phyloP scores from a whole-genome alignment of 1,140 invertebrate species.

The Oncopeltus fasciatus region DNA sequence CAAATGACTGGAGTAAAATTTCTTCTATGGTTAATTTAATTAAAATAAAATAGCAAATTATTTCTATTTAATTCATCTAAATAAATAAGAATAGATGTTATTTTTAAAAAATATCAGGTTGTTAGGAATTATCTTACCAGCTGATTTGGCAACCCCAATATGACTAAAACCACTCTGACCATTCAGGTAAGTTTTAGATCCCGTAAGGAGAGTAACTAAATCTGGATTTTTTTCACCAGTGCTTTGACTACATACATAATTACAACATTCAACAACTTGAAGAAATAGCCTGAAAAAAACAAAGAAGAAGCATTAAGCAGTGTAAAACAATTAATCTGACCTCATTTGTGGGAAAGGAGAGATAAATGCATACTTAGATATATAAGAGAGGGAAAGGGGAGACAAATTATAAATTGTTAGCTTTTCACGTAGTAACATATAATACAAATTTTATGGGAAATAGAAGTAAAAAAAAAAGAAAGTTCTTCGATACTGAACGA shows the following conservation, averaged over 20 bases:
- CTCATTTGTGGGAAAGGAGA: not conserved
- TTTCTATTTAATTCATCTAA: too few species aligned
- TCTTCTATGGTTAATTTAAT: too few species aligned
- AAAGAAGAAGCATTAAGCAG: too few species aligned
- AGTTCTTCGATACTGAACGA: too few species aligned
- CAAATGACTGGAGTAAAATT: not conserved
- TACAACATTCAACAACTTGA: slow-evolving; percentile 53
- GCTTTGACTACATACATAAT: slow-evolving; percentile 47
- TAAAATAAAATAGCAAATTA: too few species aligned
- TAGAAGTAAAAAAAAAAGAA: too few species aligned
- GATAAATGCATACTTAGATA: not conserved
- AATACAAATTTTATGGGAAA: too few species aligned
- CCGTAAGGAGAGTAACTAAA: slow-evolving; percentile 43
- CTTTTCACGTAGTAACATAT: too few species aligned
- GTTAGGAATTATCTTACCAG: slow-evolving; percentile 32
- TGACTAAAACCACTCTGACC: slow-evolving; percentile 32
- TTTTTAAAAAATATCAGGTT: not conserved
- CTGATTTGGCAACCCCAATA: slow-evolving; percentile 39
- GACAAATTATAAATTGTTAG: too few species aligned
- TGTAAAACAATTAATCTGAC: not conserved
- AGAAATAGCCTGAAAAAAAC: slow-evolving; percentile 39
- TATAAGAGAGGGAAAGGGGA: too few species aligned
- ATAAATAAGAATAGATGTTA: too few species aligned
- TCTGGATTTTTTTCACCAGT: slow-evolving; percentile 33
- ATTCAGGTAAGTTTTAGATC: slow-evolving; percentile 31